Conservation (phyloP, 2,888 invertebrate species). For the Phaonia tiefii region DNA sequence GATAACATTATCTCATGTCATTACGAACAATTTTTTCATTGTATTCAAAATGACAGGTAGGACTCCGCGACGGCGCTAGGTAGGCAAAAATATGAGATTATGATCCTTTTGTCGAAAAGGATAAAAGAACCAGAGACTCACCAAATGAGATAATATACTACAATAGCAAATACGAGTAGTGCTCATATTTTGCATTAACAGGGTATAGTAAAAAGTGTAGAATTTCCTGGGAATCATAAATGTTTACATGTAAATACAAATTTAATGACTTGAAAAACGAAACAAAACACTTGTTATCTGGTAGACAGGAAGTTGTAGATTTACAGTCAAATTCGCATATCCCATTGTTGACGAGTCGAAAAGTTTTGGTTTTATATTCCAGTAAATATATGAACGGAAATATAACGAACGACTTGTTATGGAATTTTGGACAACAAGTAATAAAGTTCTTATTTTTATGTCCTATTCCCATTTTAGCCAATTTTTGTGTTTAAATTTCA, state of each 20-base stretch:
- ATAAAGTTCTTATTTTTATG: conserved; percentile 10
- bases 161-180: too few species aligned
- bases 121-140: background rate
- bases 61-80: background rate
- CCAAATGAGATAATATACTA: too few species aligned
- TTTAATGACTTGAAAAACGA: conserved; percentile 23
- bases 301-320: conserved; percentile 8
- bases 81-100: background rate
- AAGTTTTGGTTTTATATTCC: conserved; percentile 10
- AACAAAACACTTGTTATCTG: conserved; percentile 5
- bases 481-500: too few species aligned
- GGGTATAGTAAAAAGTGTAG: conserved; percentile 7
- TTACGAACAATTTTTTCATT: conserved; percentile 4
- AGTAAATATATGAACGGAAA: conserved; percentile 11
- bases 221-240: conserved; percentile 29
- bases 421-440: background rate
- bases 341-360: background rate
- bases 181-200: background rate
- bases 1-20: background rate
- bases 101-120: background rate
- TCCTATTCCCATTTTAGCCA: background rate
- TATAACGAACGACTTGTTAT: conserved; percentile 13
- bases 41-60: conserved; percentile 30
- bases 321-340: background rate
- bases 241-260: conserved; percentile 1